Evolutionary conservation across 2,113 vertebrate genomes (phyloP), one percentile per base, ranked within the genome.

Genomic region (Nanorana parkeri): DNA sequence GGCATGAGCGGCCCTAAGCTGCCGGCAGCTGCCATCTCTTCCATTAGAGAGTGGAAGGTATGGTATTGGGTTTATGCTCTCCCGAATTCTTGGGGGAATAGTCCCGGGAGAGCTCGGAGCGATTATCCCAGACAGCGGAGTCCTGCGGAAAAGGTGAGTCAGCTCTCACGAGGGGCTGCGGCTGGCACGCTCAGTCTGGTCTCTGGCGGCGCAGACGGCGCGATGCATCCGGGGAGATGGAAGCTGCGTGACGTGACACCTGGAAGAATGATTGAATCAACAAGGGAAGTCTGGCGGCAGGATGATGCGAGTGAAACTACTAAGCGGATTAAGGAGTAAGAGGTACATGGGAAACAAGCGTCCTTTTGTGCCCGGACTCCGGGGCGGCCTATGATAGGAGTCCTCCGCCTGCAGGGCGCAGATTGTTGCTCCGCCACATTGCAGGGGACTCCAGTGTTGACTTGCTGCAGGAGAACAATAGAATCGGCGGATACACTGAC

Each of bases 181-280:
- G 66, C 66, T 8, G 64, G 41, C 41, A 47, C 11, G 0, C 41
- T 47, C 41, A 4, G 32, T 36, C 32, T 36, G 24, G 63, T 28
- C 24, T 32, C 17, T 20, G n/a, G 65, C 19, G 19, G 15, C n/a
- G 29, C 36, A 16, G n/a, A 47, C 41, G 13, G 8, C 13, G 13
- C 15, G 10, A 21, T 41, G 66, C 32, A 21, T 21, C 20, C 1
- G 66, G 65, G 67, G 23, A n/a, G 69, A 56, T 29, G 29, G 51
- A 56, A 24, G 17, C 20, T 24, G 2, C 2, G n/a, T 60, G 58
- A 60, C 58, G 41, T 47, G 41, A 69, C 21, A 69, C 23, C 68
- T 72, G 68, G 54, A 72, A 20, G 68, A 55, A 69, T 51, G 17
- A n/a, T 23, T 51, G 67, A 24, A 69, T 24, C 67, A 66, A 66